Base-by-base conservation (phyloP, 2,888 invertebrate genomes). In the Drosophila maculinotata region DNA sequence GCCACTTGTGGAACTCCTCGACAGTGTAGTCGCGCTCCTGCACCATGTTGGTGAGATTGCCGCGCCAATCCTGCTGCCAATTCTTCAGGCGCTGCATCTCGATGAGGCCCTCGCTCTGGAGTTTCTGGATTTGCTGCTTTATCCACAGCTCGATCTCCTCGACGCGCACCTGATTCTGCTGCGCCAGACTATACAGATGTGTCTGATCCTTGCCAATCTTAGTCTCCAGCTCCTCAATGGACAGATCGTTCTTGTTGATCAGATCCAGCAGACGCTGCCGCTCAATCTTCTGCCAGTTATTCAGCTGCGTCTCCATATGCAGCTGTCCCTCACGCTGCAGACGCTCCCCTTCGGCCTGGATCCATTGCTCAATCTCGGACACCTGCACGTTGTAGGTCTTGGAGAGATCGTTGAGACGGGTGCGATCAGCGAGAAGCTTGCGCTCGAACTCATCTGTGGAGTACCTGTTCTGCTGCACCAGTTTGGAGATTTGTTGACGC, bases 141-240 rank as follows among this genome's bases (percentile, higher is more conserved):
- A 90, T 85, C 91, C 91, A 91, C 26, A 89, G 88, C 49, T 90
- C 90, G 35, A 91, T 90, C 65, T 91, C 90, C 52, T 91, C 90
- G 1, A 90, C 90, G 1, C 88, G 88, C 14, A 91, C 89, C 30
- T 90, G 90, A 57, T 91, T 88, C 63, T 90, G 89, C 39, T 88
- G 84, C 7, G 91, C 90, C 30, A 90, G 56, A 9, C 83, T 84
- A 28, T 89, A 89, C 0, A 91, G 54, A 63, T 90, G 90, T 0
- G 81, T 87, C 36, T 89, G 89, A 53, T 91, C 91, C 26, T 79
- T 79, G 35, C 82, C 76, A 4, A 91, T 89, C 54, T 78, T 86
- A 3, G 73, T 73, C 53, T 90, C 85, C 42, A 91, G 65, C 51
- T 91, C 91, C 36, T 88, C 88, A 41, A 90, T 88, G 6, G 90